Base-by-base conservation (phyloP, 1,140 invertebrate species). In the Sycobia sp. region DNA sequence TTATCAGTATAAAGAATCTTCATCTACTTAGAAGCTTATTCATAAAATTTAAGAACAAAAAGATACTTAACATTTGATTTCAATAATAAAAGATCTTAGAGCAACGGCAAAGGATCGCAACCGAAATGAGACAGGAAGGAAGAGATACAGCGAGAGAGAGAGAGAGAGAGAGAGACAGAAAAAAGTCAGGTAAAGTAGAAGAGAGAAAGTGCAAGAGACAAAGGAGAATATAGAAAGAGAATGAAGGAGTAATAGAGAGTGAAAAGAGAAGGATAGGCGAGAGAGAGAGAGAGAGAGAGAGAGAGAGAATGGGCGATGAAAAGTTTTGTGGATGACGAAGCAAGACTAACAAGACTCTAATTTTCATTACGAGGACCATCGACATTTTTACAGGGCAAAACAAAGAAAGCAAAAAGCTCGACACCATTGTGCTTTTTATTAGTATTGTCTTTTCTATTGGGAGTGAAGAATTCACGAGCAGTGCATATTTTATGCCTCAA, bases 311-410 rank as follows among this genome's bases (percentile, higher is more conserved):
- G n/a, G n/a, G n/a, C 11, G 38, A 44, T 44, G 25, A 58, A 47
- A 47, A 38, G 10, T 58, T 58, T 58, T 18, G 55, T 36, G 43
- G 43, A 58, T 47, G 55, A 47, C 29, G 39, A 36, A 18, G 27
- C 41, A 57, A 14, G 20, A 58, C 43, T 58, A 58, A 58, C 43
- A 38, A 58, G 55, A 47, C n/a, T n/a, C n/a, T n/a, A n/a, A n/a
- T n/a, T n/a, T n/a, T n/a, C n/a, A n/a, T n/a, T n/a, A n/a, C n/a
- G n/a, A n/a, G n/a, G n/a, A n/a, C n/a, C n/a, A n/a, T n/a, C n/a
- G n/a, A n/a, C n/a, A n/a, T n/a, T n/a, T n/a, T n/a, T n/a, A n/a
- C n/a, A n/a, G n/a, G n/a, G n/a, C 20, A 3, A 46, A 46, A 25
- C n/a, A 29, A 47, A 29, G 29, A n/a, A 29, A 29, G 1, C 23